Percentiles rank a stretch among this genome's conserved stretches.
These are phyloP conservation scores for Gari tellinella DNA, from an alignment of 2,888 invertebrate genomes.

Conservation along the genomic window DNA sequence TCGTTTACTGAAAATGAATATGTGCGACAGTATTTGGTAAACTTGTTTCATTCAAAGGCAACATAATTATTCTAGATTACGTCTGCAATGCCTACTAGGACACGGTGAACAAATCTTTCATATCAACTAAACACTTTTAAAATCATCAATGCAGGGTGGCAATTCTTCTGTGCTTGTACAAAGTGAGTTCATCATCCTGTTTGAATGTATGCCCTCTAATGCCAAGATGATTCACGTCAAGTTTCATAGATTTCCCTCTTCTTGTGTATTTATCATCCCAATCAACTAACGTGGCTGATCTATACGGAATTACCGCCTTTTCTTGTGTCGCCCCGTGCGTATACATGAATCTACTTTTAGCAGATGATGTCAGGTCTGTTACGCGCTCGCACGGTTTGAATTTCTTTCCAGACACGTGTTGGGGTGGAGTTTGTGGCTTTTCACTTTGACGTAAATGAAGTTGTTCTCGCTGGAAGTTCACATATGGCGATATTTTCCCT, in stretches of 20 bases:
- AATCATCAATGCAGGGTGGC: constrained; percentile 11
- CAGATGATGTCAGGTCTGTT: constrained; percentile 22
- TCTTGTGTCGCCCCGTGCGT: neutral
- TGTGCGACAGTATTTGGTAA: too few relatives aligned
- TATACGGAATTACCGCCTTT: constrained; percentile 9
- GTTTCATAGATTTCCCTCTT: constrained; percentile 30
- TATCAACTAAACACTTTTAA: too few relatives aligned
- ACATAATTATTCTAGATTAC: too few relatives aligned
- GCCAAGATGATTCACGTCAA: constrained; percentile 54
- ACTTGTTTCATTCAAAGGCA: too few relatives aligned
- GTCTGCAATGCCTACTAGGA: too few relatives aligned
- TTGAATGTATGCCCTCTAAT: constrained; percentile 45
- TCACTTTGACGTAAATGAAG: neutral
- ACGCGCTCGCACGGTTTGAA: constrained; percentile 38
- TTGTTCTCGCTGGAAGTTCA: constrained; percentile 37
- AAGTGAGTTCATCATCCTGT: constrained; percentile 32
- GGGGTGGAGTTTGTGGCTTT: constrained; percentile 31
- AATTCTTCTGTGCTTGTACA: constrained; percentile 35
- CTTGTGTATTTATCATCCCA: constrained; percentile 21
- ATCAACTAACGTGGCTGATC: constrained; percentile 37
- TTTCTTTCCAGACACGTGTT: constrained; percentile 39
- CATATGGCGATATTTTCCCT: constrained; percentile 34
- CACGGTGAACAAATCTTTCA: too few relatives aligned
- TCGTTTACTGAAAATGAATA: too few relatives aligned
- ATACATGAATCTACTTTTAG: neutral